phyloP scores from a whole-genome alignment of 2,888 invertebrate species.

The Yponomeuta plumbellus region DNA sequence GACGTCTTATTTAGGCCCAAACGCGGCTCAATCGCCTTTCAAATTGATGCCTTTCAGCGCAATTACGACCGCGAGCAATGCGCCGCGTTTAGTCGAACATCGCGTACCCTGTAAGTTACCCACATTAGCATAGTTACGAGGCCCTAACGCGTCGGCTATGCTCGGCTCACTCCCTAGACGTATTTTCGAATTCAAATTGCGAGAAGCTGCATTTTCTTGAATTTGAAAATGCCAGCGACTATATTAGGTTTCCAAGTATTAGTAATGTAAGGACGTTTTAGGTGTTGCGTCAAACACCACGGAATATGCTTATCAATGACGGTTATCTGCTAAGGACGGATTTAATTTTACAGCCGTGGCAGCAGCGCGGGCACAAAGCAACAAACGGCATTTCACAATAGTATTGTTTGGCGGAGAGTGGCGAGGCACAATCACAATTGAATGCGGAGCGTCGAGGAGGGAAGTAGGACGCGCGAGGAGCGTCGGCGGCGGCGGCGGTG shows the following conservation, averaged over 20 bases:
- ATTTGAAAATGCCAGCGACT: conserved; percentile 16
- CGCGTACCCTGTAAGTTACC: conserved; percentile 37
- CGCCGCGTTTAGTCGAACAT: conserved; percentile 54
- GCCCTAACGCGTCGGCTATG: conserved; percentile 10
- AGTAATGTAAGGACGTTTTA: conserved; percentile 1
- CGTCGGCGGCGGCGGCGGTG: conserved; percentile 30
- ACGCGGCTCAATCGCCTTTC: conserved; percentile 55
- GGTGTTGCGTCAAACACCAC: conserved; percentile 2
- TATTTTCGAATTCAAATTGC: conserved; percentile 26
- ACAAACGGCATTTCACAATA: conserved; percentile 51
- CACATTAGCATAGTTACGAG: conserved; percentile 35
- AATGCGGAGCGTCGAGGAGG: conserved; percentile 63
- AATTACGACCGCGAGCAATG: conserved; percentile 55
- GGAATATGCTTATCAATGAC: background rate
- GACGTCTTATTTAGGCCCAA: conserved; percentile 73
- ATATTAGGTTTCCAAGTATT: conserved; percentile 4
- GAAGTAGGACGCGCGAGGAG: conserved; percentile 63
- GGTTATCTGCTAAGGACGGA: conserved; percentile 3
- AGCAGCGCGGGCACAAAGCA: conserved; percentile 11
- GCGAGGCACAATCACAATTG: conserved; percentile 59
- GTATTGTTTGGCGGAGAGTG: conserved; percentile 50
- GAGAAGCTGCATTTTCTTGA: conserved; percentile 19
- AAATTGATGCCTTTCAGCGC: conserved; percentile 72
- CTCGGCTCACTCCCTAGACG: conserved; percentile 21
- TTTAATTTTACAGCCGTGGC: conserved; percentile 8